Evolutionary conservation across 2,797 vertebrate species (phyloP), one percentile per base, ranked within the genome.

Genomic region (Philypnodon macrostomus): DNA sequence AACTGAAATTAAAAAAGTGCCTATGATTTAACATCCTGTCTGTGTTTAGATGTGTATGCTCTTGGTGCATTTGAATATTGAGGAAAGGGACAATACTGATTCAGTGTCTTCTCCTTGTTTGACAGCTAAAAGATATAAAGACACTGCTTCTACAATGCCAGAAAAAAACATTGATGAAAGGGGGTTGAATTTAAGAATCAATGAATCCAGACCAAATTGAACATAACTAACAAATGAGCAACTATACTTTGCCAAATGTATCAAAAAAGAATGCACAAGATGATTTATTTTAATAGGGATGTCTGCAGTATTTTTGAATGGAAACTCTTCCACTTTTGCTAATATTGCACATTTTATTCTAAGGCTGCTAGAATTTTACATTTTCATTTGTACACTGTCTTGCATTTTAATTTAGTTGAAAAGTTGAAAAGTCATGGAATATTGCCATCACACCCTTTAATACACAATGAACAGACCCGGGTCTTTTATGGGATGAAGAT

Each of bases 1-100:
- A 85, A 83, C 67, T 71, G 84, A 74, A 84, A 85, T 83, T 91
- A 91, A 85, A 85, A 85, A 92, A 92, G 90, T 92, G 90, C 90
- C 90, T 92, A 88, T 60, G 73, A 82, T 63, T 45, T 32, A 30
- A 51, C 34, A 47, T 50, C 58, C 51, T 54, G 64, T 47, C 64
- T 70, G 54, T 42, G 48, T 65, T 64, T 57, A 51, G 56, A 10
- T 42, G 24, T 17, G 12, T 29, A 10, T 46, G 36, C 70, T 57
- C 29, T 45, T 42, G 37, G 51, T 63, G 17, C 39, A 54, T 61
- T 40, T 36, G 46, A 55, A 65, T 50, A 47, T 52, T 26, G 65
- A 69, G 48, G 29, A 50, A 67, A 58, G 63, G 65, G 65, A 66
- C 45, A 54, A 41, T 45, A 30, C 69, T 56, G 66, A 50, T 64